Base-by-base conservation (phyloP, 1,140 invertebrate genomes). In the Liolophura sinensis region DNA sequence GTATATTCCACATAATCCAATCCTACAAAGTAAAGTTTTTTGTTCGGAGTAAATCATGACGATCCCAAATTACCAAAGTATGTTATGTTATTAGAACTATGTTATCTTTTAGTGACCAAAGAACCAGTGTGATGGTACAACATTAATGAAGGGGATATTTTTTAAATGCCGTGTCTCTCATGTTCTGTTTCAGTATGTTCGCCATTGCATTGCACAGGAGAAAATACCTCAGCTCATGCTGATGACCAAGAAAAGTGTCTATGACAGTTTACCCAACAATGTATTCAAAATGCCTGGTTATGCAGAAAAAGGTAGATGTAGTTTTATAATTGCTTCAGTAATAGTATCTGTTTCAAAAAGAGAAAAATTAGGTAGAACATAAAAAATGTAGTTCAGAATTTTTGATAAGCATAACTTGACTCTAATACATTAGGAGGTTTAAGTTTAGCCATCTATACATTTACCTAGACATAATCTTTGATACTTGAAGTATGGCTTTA, bases 221-320 rank as follows among this genome's bases (percentile, higher is more conserved):
- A 75, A 79, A 46, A 84, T 85, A 25, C 87, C 88, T 24, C 83
- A 88, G 65, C 75, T 89, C 51, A 86, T 87, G 83, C 70, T 89
- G 27, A 79, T 87, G 68, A 83, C 84, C 1, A 85, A 83, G 58
- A 81, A 87, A 56, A 75, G 75, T 57, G 78, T 89, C 11, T 84
- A 84, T 74, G 69, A 69, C 12, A 77, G 75, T 20, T 64, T 88
- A 25, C 82, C 84, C 6, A 74, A 77, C 20, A 78, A 76, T 57
- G 69, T 72, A n/a, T 86, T 86, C 68, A 75, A 75, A 20, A 75
- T 84, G 60, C 87, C 86, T 22, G 79, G 82, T 4, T 88, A 86
- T 72, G 79, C 83, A 48, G 76, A 84, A 63, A 82, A 78, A 81
- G 79, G 79, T 78, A 64, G 67, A 60, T 52, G 20, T 5, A 31